Conservation (phyloP, 1,140 invertebrate genomes). For the Megalonaias nervosa region DNA sequence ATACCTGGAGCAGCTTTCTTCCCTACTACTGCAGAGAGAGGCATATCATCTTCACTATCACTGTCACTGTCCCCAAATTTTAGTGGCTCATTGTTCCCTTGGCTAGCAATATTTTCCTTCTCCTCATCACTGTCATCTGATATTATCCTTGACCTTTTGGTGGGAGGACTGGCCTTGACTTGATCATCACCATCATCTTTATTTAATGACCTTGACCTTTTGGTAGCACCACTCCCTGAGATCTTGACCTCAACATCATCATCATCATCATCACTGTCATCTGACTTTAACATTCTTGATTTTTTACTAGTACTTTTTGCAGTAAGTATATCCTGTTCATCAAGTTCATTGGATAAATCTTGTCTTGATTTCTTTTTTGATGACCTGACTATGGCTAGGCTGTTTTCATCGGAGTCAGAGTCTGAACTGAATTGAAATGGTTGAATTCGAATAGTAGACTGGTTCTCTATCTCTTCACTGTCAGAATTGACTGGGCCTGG, state of each 20-base stretch:
- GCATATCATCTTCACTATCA: slow-evolving; percentile 18
- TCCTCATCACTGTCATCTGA: background rate
- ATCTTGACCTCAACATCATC: background rate
- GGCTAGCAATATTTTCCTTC: background rate
- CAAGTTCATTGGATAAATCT: too few species aligned
- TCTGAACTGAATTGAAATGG: too few species aligned
- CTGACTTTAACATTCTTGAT: background rate
- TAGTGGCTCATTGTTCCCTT: background rate
- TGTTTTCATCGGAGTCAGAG: too few species aligned
- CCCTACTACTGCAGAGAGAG: slow-evolving; percentile 1
- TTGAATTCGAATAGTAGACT: too few species aligned
- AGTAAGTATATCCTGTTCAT: too few species aligned
- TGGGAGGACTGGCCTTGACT: too few species aligned
- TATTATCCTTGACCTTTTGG: background rate
- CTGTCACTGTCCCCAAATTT: slow-evolving; percentile 11
- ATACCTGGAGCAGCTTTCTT: background rate
- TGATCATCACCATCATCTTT: background rate
- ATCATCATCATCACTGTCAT: background rate
- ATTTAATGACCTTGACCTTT: slow-evolving; percentile 24
- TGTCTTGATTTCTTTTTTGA: too few species aligned
- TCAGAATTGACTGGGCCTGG: too few species aligned
- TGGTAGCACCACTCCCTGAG: slow-evolving; percentile 4
- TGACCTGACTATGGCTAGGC: too few species aligned
- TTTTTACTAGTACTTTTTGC: too few species aligned
- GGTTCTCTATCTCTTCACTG: too few species aligned